Conservation (phyloP, 2,888 invertebrate species). For the Mamestra brassicae region DNA sequence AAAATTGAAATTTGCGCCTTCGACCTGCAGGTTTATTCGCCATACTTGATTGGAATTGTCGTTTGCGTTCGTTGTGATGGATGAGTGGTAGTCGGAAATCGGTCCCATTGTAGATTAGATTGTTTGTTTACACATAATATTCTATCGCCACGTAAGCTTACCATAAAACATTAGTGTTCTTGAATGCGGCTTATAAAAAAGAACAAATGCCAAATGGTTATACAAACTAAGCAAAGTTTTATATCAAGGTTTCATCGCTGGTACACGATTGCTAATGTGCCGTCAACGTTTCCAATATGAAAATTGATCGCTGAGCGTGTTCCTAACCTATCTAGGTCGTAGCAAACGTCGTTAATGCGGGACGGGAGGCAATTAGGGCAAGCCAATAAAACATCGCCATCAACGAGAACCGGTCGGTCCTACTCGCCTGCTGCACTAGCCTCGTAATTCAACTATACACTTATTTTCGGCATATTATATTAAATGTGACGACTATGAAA, state of each 20-base stretch:
- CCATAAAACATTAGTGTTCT: not conserved
- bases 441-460: conserved; percentile 41
- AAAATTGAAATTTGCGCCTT: conserved; percentile 82
- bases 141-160: not conserved
- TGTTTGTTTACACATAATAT: not conserved
- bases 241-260: conserved; percentile 28
- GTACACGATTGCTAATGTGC: conserved; percentile 34
- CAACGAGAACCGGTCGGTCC: conserved; percentile 79
- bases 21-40: conserved; percentile 58
- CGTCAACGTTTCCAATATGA: conserved; percentile 65
- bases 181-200: conserved; percentile 9
- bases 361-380: conserved; percentile 86
- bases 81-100: conserved; percentile 43
- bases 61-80: conserved; percentile 62
- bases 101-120: not conserved
- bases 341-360: conserved; percentile 81
- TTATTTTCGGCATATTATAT: conserved; percentile 28
- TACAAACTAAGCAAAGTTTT: not conserved
- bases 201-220: not conserved
- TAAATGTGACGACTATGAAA: not conserved
- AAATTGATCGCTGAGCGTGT: conserved; percentile 68
- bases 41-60: conserved; percentile 71
- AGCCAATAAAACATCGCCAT: conserved; percentile 84
- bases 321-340: conserved; percentile 78
- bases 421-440: conserved; percentile 67